Evolutionary conservation across 2,797 vertebrate genomes (phyloP).

Genomic region (Limnodromus scolopaceus): DNA sequence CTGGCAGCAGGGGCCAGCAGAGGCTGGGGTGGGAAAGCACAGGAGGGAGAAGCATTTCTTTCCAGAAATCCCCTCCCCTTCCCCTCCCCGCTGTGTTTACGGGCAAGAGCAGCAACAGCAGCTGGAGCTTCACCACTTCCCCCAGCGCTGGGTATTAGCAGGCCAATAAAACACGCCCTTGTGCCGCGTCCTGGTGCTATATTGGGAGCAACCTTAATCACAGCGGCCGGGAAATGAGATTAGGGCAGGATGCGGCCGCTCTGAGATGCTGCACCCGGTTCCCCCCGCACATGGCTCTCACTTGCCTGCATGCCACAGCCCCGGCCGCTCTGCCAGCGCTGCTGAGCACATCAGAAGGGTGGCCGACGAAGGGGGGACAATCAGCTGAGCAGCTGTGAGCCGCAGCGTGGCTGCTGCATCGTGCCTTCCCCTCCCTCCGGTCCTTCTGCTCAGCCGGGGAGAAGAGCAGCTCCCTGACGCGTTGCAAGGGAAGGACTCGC

Average conservation of each 20-base stretch:
- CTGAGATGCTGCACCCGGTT: not conserved
- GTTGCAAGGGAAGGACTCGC: not conserved
- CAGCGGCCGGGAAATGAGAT: conserved; percentile 21
- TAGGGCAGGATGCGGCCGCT: not conserved
- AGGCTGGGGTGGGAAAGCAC: not conserved
- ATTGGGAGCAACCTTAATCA: conserved; percentile 26
- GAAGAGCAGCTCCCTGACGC: not conserved
- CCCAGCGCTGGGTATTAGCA: not conserved
- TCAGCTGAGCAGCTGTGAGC: not conserved
- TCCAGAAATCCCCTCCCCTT: not conserved
- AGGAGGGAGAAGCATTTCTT: not conserved
- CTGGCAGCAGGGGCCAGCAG: not conserved
- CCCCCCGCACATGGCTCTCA: not conserved
- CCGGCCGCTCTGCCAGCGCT: not conserved
- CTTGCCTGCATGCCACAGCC: not conserved
- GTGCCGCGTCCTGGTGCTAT: not conserved
- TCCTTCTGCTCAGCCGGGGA: not conserved
- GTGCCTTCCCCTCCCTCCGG: not conserved
- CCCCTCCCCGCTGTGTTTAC: not conserved
- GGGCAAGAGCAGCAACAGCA: not conserved
- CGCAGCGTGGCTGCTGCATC: rapidly evolving
- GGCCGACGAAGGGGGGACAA: rapidly evolving
- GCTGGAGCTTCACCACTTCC: conserved; percentile 1
- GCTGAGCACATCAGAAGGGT: not conserved
- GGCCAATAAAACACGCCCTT: not conserved